phyloP scores from a whole-genome alignment of 2,113 vertebrate genomes.

The Stomatorhinus ivindoensis region DNA sequence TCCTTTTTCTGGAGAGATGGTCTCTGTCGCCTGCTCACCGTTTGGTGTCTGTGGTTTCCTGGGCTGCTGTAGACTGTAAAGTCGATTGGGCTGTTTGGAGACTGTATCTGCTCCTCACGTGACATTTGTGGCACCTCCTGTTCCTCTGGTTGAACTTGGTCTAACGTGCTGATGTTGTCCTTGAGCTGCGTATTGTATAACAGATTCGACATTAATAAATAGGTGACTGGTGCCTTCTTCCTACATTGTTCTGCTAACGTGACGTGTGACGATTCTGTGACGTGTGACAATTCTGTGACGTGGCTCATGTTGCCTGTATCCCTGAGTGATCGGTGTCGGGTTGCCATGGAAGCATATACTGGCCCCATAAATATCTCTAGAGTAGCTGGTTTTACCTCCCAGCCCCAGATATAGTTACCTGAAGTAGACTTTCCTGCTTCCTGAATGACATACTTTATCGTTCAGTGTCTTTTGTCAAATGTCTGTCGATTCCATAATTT shows the following conservation, averaged over 20 bases:
- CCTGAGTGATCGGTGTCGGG: neutral
- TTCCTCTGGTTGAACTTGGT: neutral
- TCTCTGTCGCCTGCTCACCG: neutral
- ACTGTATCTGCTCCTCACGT: neutral
- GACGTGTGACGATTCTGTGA: neutral
- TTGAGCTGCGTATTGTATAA: neutral
- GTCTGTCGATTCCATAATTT: neutral
- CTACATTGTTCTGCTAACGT: neutral
- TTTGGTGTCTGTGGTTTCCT: neutral
- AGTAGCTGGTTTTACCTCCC: neutral
- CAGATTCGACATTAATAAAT: neutral
- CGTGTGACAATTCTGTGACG: neutral
- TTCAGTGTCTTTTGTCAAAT: neutral
- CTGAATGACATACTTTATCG: neutral
- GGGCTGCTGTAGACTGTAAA: neutral
- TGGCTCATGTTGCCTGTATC: neutral
- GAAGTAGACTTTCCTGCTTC: neutral
- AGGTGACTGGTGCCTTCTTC: neutral
- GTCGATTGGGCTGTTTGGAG: neutral
- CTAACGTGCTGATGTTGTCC: neutral
- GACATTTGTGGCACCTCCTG: neutral
- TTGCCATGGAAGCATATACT: neutral
- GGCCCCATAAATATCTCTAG: neutral
- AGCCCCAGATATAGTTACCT: neutral
- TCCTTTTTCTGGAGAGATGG: neutral